phyloP scores from a whole-genome alignment of 1,140 invertebrate species.

The Bombus superbus region DNA sequence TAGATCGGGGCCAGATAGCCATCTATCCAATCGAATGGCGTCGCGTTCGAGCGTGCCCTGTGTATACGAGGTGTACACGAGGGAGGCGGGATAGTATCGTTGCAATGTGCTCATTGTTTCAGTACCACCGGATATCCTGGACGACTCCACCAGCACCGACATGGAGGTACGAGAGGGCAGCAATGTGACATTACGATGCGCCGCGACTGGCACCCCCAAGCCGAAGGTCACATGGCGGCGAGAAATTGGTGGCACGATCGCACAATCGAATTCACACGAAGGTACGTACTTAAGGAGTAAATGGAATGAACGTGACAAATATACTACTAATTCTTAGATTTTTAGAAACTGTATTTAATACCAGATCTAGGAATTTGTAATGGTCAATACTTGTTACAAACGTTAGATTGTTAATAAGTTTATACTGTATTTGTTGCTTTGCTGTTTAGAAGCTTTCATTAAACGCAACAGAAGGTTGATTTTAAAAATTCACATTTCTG shows the following conservation, averaged over 20 bases:
- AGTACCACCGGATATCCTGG: constrained; percentile 95
- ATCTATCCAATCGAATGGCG: constrained; percentile 54
- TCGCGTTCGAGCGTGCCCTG: constrained; percentile 31
- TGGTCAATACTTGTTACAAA: background rate
- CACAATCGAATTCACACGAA: constrained; percentile 75
- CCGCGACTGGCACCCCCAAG: constrained; percentile 92
- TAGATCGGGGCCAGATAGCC: constrained; percentile 50
- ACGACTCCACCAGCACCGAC: constrained; percentile 93
- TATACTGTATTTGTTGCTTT: too few species aligned
- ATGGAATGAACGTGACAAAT: background rate
- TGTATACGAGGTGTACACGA: constrained; percentile 22
- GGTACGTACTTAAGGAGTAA: constrained; percentile 66
- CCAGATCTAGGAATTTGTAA: too few species aligned
- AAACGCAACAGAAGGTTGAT: background rate
- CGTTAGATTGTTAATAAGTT: background rate
- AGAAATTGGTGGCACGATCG: constrained; percentile 82
- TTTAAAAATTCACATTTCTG: too few species aligned
- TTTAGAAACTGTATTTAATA: too few species aligned
- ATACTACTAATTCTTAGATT: too few species aligned
- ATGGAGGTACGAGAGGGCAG: constrained; percentile 93
- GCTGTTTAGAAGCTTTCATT: background rate
- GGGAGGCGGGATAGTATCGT: constrained; percentile 20
- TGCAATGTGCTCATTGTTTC: constrained; percentile 77
- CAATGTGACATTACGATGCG: constrained; percentile 92
- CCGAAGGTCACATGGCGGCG: constrained; percentile 93